Conservation (phyloP, 2,888 invertebrate species). For the Chymomyza amoena region DNA sequence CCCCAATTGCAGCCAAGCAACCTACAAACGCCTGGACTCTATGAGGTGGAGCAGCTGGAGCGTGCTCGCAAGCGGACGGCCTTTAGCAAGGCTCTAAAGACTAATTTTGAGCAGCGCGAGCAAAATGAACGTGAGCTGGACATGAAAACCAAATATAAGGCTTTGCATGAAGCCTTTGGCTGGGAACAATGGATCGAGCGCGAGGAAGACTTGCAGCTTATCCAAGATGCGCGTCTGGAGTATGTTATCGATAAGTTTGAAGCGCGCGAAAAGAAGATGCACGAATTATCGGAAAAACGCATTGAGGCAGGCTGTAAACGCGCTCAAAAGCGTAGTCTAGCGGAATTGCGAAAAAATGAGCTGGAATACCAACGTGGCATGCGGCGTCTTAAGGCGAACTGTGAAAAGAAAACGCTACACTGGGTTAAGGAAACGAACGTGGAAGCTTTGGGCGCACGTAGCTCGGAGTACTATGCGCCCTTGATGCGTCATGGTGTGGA, state of each 20-base stretch:
- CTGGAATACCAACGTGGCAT: slow-evolving; percentile 77
- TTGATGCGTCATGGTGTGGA: slow-evolving; percentile 83
- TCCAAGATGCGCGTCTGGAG: slow-evolving; percentile 84
- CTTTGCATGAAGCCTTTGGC: slow-evolving; percentile 88
- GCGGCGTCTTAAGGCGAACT: slow-evolving; percentile 79
- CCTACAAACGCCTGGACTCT: slow-evolving; percentile 69
- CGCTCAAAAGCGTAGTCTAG: slow-evolving; percentile 80
- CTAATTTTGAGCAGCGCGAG: slow-evolving; percentile 79
- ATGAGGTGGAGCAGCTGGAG: slow-evolving; percentile 82
- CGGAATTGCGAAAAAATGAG: slow-evolving; percentile 81
- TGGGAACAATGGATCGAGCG: slow-evolving; percentile 90
- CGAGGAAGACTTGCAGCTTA: slow-evolving; percentile 87
- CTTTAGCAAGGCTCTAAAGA: slow-evolving; percentile 82
- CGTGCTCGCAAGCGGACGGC: slow-evolving; percentile 84
- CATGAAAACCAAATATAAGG: slow-evolving; percentile 78
- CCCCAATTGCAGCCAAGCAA: slow-evolving; percentile 66
- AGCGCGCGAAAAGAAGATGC: slow-evolving; percentile 78
- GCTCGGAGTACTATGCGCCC: slow-evolving; percentile 84
- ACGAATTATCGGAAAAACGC: slow-evolving; percentile 74
- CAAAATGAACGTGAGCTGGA: slow-evolving; percentile 80
- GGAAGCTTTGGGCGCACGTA: slow-evolving; percentile 80
- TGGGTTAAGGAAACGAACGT: slow-evolving; percentile 79
- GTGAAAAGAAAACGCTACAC: slow-evolving; percentile 75
- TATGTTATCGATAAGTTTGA: slow-evolving; percentile 81
- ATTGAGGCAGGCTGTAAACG: slow-evolving; percentile 80